phyloP scores from a whole-genome alignment of 2,888 invertebrate genomes.

The Erebia ligea region DNA sequence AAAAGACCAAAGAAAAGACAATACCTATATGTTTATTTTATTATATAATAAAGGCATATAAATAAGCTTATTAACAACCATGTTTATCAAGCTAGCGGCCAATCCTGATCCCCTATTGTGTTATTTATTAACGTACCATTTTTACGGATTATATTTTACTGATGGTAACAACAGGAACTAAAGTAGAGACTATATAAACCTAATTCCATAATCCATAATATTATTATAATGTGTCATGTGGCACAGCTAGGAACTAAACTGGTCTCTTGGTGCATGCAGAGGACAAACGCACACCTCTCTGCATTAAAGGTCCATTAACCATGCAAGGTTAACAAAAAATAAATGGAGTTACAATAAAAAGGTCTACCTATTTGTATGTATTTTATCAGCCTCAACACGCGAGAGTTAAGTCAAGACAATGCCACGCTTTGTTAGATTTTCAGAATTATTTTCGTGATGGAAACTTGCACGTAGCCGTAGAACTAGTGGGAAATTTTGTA shows the following conservation, averaged over 20 bases:
- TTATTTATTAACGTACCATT: no score
- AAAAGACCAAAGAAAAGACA: no score
- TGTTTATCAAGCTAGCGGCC: no score
- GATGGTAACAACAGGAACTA: no score
- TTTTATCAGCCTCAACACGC: constrained; percentile 17
- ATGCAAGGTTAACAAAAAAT: constrained; percentile 15
- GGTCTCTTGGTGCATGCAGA: neutral
- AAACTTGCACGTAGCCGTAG: neutral
- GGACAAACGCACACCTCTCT: neutral
- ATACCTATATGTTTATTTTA: no score
- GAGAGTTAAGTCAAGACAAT: constrained; percentile 18
- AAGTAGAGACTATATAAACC: no score
- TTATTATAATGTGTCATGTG: no score
- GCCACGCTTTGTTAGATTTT: constrained; percentile 30
- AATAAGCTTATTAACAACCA: no score
- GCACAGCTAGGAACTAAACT: neutral
- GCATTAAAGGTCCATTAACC: constrained; percentile 1
- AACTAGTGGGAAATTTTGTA: neutral
- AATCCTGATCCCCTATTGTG: no score
- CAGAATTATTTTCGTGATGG: constrained; percentile 24
- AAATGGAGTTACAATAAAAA: constrained; percentile 15
- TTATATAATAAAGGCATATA: no score
- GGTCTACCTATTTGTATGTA: neutral
- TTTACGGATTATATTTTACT: no score
- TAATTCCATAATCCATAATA: no score